Evolutionary conservation across 2,888 invertebrate species (phyloP).

Genomic region (Mimumesa dahlbomi): DNA sequence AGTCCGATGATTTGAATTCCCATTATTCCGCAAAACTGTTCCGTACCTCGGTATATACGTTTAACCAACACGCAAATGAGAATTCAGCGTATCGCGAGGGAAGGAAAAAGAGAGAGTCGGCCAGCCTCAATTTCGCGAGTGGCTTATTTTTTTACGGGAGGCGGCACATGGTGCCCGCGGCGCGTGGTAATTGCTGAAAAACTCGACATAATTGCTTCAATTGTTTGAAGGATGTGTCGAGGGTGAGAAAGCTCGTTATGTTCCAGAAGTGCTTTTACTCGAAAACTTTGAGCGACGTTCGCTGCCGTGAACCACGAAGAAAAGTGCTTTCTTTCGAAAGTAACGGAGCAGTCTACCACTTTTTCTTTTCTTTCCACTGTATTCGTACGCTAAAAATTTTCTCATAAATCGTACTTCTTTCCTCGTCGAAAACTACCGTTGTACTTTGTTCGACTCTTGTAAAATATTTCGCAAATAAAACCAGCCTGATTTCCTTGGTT

Average conservation of each 20-base stretch:
- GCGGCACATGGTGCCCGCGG: not conserved
- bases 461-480: too few species aligned
- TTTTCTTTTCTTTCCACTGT: too few species aligned
- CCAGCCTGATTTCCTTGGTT: too few species aligned
- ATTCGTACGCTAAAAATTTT: too few species aligned
- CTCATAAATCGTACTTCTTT: too few species aligned
- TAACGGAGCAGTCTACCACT: too few species aligned
- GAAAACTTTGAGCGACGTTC: conserved; percentile 3
- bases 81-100: not conserved
- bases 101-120: not conserved
- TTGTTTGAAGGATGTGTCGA: conserved; percentile 23
- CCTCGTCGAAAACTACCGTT: too few species aligned
- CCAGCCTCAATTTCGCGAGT: conserved; percentile 8
- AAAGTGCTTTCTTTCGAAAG: conserved; percentile 7
- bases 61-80: too few species aligned
- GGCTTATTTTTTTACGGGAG: conserved; percentile 17
- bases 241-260: conserved; percentile 20
- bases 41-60: too few species aligned
- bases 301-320: conserved; percentile 8
- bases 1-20: too few species aligned
- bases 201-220: conserved; percentile 43
- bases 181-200: conserved; percentile 40
- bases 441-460: too few species aligned
- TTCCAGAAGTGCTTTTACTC: conserved; percentile 14
- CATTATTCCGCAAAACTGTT: too few species aligned